A percentile compares a stretch with the other conserved stretches of the same genome.
Conservation (phyloP, 2,113 vertebrate genomes). For the Macquaria ambigua region DNA sequence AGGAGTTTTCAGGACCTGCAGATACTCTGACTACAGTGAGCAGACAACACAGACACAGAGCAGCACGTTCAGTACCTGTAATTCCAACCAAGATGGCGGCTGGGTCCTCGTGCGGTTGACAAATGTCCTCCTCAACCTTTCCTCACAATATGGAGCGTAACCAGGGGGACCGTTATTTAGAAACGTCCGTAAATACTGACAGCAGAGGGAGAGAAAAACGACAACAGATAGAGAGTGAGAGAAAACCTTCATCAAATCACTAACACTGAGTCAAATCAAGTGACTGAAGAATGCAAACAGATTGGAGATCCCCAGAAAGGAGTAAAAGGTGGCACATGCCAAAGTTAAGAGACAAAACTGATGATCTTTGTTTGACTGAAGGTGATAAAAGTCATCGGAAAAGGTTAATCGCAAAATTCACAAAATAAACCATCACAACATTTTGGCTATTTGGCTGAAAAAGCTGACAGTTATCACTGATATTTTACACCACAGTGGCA, state of each 20-base stretch:
- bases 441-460: neutral
- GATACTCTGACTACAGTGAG: neutral
- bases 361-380: neutral
- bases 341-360: neutral
- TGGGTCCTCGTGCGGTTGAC: slow-evolving; percentile 95
- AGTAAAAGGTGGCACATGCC: neutral
- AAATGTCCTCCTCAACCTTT: slow-evolving; percentile 93
- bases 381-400: neutral
- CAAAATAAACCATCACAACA: too few species aligned
- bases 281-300: neutral
- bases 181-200: slow-evolving; percentile 94
- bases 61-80: slow-evolving; percentile 86
- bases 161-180: slow-evolving; percentile 92
- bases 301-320: neutral
- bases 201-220: neutral
- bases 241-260: neutral
- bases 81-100: slow-evolving; percentile 97
- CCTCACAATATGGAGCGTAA: slow-evolving; percentile 97
- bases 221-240: neutral
- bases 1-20: neutral
- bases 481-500: neutral
- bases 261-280: neutral
- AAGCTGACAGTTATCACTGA: neutral
- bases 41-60: neutral
- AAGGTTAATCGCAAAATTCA: too few species aligned